phyloP scores from a whole-genome alignment of 2,797 vertebrate species.

The Tauraco hartlaubi region DNA sequence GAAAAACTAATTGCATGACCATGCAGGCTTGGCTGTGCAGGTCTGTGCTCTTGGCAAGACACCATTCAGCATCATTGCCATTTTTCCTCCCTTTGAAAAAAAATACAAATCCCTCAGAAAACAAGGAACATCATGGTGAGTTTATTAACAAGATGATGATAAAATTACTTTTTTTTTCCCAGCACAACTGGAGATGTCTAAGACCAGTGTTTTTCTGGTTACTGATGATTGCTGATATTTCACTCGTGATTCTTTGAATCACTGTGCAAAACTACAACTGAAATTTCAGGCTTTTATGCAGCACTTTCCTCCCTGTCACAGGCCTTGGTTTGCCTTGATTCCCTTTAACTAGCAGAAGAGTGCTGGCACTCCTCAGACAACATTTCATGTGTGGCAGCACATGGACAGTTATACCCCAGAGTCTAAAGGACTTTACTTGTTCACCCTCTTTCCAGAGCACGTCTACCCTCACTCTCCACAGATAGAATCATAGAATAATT shows the following conservation, averaged over 20 bases:
- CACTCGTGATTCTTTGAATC: neutral
- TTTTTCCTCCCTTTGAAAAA: neutral
- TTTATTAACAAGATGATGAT: neutral
- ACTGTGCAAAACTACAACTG: neutral
- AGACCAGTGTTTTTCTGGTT: neutral
- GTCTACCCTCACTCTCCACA: neutral
- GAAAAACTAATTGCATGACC: neutral
- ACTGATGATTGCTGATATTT: neutral
- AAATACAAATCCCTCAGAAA: neutral
- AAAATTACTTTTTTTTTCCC: neutral
- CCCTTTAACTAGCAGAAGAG: neutral
- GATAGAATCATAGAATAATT: neutral
- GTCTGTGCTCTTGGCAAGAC: neutral
- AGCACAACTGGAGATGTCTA: neutral
- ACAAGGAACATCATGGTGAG: neutral
- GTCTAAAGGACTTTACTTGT: neutral
- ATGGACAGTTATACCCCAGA: accelerated
- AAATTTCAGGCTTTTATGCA: neutral
- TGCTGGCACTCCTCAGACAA: neutral
- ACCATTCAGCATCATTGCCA: neutral
- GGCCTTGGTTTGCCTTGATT: neutral
- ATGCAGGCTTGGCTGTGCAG: neutral
- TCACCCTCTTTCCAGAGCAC: neutral
- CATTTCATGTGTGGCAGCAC: neutral
- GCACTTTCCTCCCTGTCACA: neutral